These are phyloP conservation scores for Cerceris rybyensis DNA, from an alignment of 2,888 invertebrate species.

Conservation along the genomic window DNA sequence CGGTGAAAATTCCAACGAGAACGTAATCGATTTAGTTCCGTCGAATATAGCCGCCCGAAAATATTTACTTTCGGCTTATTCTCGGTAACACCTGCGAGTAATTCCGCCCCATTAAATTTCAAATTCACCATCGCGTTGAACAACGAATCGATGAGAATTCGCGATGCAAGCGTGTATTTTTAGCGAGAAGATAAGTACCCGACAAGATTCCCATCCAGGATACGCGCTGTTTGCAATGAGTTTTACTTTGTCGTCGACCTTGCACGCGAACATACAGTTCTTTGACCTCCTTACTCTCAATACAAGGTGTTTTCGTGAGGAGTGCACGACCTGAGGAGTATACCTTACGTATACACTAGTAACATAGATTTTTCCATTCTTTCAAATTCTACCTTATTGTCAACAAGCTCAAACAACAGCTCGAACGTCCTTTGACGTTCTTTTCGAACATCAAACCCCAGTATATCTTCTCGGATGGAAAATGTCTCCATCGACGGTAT, in stretches of 20 bases:
- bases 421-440: no score
- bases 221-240: neutral
- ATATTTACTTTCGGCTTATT: conserved; percentile 31
- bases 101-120: neutral
- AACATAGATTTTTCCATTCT: no score
- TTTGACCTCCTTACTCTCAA: conserved; percentile 1
- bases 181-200: no score
- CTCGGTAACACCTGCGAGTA: conserved; percentile 30
- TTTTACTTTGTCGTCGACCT: conserved; percentile 15
- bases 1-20: conserved; percentile 7
- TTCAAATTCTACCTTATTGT: no score
- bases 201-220: neutral
- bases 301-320: conserved; percentile 7
- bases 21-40: conserved; percentile 27
- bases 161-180: conserved; percentile 2
- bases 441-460: no score
- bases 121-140: neutral
- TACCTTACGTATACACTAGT: neutral
- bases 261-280: conserved; percentile 28
- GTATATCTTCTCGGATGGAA: no score
- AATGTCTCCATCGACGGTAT: no score
- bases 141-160: conserved; percentile 1
- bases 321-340: conserved; percentile 3
- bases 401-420: no score
- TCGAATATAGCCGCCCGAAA: conserved; percentile 3